A percentile compares a stretch with the other conserved stretches of the same genome.
Evolutionary conservation across 2,888 invertebrate species (phyloP).

Genomic region (Acrobeloides nanus): DNA sequence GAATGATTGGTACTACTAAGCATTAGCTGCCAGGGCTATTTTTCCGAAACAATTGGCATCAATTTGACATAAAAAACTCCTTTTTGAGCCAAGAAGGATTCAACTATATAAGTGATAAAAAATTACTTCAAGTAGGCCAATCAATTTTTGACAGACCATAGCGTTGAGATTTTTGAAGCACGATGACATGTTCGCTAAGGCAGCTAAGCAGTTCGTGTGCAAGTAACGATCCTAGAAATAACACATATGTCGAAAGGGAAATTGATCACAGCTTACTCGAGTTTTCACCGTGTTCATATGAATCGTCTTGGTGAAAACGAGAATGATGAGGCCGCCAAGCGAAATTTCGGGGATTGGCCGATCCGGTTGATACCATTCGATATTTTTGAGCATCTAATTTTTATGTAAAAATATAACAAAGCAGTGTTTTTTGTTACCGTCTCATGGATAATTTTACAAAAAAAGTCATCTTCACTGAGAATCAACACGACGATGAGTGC

Average conservation of each 20-base stretch:
- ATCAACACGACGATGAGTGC: conserved; percentile 90
- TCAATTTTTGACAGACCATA: conserved; percentile 85
- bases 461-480: conserved; percentile 86
- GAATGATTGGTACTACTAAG: too few species aligned
- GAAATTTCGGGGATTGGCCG: conserved; percentile 82
- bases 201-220: conserved; percentile 95
- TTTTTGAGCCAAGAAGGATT: not conserved
- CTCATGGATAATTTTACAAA: conserved; percentile 86
- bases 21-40: too few species aligned
- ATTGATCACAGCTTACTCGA: conserved; percentile 60
- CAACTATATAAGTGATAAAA: not conserved
- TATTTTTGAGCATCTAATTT: conserved; percentile 74
- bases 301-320: conserved; percentile 89
- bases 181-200: conserved; percentile 94
- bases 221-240: conserved; percentile 65
- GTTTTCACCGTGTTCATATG: conserved; percentile 95
- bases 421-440: conserved; percentile 62
- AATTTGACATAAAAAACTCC: too few species aligned
- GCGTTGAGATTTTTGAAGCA: conserved; percentile 83
- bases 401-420: not conserved
- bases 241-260: not conserved
- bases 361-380: conserved; percentile 82
- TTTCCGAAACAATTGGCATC: too few species aligned
- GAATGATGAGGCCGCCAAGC: conserved; percentile 81
- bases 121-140: conserved; percentile 57